These are phyloP conservation scores for Dolomedes plantarius DNA, from an alignment of 2,888 invertebrate genomes.

Conservation along the genomic window DNA sequence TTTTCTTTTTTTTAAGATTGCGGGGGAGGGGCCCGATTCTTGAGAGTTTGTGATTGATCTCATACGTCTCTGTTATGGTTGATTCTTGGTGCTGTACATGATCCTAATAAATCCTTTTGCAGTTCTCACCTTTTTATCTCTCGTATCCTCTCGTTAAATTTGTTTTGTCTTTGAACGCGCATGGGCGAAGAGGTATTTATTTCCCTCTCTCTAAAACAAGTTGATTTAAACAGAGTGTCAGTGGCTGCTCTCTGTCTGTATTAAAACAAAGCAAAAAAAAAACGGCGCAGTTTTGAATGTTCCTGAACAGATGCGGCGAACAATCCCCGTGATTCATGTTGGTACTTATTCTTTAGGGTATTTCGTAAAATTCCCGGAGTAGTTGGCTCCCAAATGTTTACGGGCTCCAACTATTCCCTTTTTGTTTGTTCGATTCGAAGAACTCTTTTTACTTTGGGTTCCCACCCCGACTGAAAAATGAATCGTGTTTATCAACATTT, in stretches of 20 bases:
- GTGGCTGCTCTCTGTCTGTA: neutral
- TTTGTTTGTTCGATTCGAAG: neutral
- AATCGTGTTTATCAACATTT: constrained; percentile 13
- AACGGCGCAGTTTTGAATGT: neutral
- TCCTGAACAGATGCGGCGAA: neutral
- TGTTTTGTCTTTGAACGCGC: no score
- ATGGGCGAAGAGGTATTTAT: no score
- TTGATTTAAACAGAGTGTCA: constrained; percentile 13
- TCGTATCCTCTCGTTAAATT: no score
- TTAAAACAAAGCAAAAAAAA: constrained; percentile 1
- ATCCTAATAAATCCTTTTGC: no score
- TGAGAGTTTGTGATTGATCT: no score
- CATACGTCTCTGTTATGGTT: no score
- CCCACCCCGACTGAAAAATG: constrained; percentile 1
- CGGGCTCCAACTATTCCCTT: neutral
- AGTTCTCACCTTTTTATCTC: no score
- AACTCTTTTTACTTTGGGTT: neutral
- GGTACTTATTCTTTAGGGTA: constrained; percentile 5
- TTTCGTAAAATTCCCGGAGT: neutral
- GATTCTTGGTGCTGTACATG: no score
- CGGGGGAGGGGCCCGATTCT: no score
- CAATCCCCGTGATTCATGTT: constrained; percentile 11
- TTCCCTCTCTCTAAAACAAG: no score
- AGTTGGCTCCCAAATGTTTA: neutral
- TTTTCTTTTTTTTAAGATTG: no score